These are phyloP conservation scores for Crotophaga sulcirostris DNA, from an alignment of 2,113 vertebrate species.

Conservation along the genomic window DNA sequence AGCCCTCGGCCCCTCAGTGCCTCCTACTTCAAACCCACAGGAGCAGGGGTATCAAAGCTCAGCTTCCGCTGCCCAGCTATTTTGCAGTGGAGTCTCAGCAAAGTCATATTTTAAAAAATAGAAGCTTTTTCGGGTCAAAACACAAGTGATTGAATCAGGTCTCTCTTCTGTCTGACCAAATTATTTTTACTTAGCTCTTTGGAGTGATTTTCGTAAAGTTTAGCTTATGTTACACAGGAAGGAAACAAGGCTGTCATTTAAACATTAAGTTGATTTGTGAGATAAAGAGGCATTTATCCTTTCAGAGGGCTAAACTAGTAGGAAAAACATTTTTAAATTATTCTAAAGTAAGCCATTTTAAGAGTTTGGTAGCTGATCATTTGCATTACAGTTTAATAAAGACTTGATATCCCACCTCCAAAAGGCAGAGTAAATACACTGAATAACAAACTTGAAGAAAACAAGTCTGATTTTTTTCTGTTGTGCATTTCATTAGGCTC, in stretches of 20 bases:
- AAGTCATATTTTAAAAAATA: background rate
- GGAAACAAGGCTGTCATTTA: background rate
- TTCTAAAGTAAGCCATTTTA: background rate
- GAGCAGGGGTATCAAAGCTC: background rate
- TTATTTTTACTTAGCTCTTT: background rate
- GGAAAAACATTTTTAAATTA: background rate
- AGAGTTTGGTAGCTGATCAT: background rate
- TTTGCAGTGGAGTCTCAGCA: background rate
- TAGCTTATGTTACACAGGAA: background rate
- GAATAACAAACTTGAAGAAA: background rate
- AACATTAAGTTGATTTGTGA: background rate
- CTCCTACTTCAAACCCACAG: rapidly evolving
- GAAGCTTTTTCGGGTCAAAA: background rate
- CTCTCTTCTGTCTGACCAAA: background rate
- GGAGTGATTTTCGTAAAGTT: background rate
- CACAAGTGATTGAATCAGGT: background rate
- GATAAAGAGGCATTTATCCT: background rate
- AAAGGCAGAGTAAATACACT: background rate
- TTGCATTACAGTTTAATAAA: background rate
- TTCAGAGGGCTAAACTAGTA: background rate
- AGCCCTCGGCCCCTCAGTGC: background rate
- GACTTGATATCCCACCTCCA: background rate
- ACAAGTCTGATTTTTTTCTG: background rate
- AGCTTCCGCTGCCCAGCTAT: background rate
- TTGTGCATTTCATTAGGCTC: background rate